Percentiles rank a stretch among this genome's conserved stretches.
Evolutionary conservation across 2,888 invertebrate species (phyloP).

Genomic region (Thymelicus sylvestris): DNA sequence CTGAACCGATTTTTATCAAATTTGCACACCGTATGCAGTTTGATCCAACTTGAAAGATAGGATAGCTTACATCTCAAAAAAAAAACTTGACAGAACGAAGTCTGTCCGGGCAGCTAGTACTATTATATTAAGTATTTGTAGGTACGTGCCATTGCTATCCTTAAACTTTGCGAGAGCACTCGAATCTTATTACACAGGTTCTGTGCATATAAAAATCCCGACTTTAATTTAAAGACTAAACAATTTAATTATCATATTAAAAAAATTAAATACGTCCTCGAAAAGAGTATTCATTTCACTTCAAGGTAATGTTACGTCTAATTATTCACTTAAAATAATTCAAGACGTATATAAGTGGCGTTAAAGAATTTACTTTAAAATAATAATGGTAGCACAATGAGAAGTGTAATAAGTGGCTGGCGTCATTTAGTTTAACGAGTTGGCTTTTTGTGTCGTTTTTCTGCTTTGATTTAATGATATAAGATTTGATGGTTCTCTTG

Average conservation of each 20-base stretch:
- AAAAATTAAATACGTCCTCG: constrained; percentile 19
- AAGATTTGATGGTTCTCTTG: not conserved
- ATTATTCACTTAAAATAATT: not conserved
- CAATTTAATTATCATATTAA: constrained; percentile 7
- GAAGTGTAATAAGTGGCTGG: not conserved
- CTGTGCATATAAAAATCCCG: no score
- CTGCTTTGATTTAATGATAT: not conserved
- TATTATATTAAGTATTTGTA: no score
- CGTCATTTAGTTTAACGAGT: not conserved
- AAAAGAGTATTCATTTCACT: constrained; percentile 12
- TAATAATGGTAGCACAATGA: not conserved
- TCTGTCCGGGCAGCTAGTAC: no score
- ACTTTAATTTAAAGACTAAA: not conserved
- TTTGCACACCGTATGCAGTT: no score
- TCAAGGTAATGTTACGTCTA: not conserved
- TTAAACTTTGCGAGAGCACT: no score
- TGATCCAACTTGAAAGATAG: no score
- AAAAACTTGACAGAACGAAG: no score
- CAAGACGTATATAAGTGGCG: not conserved
- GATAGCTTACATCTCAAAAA: no score
- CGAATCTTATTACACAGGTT: no score
- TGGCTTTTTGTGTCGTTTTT: not conserved
- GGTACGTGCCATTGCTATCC: no score
- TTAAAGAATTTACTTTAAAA: not conserved
- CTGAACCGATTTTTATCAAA: no score